These are phyloP conservation scores for Holotrichia oblita DNA, from an alignment of 1,140 invertebrate species.

Conservation along the genomic window DNA sequence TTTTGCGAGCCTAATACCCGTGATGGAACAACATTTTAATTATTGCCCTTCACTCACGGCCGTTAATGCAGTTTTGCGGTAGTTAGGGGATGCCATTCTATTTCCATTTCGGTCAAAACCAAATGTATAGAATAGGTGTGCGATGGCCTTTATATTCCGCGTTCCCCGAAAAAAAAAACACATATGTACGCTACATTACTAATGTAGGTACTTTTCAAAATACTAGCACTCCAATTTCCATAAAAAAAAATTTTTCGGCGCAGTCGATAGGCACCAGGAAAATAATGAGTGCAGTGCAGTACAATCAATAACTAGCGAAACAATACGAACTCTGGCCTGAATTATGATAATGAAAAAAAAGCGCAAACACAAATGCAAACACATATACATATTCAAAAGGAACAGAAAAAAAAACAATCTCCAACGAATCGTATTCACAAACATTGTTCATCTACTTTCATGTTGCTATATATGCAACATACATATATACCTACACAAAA, in stretches of 20 bases:
- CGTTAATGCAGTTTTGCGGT: background rate
- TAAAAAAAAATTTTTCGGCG: background rate
- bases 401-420: background rate
- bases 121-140: background rate
- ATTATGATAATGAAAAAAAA: slow-evolving; percentile 4
- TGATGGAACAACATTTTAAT: no score
- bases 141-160: background rate
- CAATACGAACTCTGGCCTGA: background rate
- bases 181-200: background rate
- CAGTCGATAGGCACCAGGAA: background rate
- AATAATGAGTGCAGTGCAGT: background rate
- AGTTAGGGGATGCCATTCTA: background rate
- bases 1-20: no score
- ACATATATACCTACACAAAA: background rate
- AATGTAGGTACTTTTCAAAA: slow-evolving; percentile 6
- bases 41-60: no score
- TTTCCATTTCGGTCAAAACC: background rate
- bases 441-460: slow-evolving; percentile 19
- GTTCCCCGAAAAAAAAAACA: background rate
- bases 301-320: slow-evolving; percentile 12
- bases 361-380: no score
- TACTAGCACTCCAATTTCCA: background rate
- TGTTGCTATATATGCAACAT: background rate
- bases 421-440: background rate
- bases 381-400: background rate